These are phyloP conservation scores for Chascanopsetta lugubris DNA, from an alignment of 2,113 vertebrate species.

Conservation along the genomic window DNA sequence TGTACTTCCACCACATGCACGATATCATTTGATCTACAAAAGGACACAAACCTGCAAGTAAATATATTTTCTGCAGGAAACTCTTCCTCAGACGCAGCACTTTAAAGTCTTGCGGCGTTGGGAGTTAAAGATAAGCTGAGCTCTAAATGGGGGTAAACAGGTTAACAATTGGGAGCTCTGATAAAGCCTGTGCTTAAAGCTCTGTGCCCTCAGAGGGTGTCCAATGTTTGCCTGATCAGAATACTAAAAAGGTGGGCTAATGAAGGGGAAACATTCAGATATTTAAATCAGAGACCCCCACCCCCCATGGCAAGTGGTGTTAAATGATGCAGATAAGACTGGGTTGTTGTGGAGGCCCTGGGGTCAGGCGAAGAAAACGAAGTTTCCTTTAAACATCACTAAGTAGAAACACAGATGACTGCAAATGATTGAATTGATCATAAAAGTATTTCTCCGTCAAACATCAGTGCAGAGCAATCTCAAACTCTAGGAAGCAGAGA, in stretches of 20 bases:
- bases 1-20: too few relatives aligned
- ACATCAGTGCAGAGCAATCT: too few relatives aligned
- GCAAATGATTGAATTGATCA: too few relatives aligned
- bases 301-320: conserved; percentile 26
- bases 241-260: conserved; percentile 63
- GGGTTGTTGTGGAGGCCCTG: conserved; percentile 25
- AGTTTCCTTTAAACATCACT: not conserved
- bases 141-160: not conserved
- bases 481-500: too few relatives aligned
- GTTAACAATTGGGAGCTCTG: conserved; percentile 30
- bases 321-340: conserved; percentile 61
- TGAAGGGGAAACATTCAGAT: conserved; percentile 58
- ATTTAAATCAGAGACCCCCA: conserved; percentile 43
- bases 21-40: not conserved
- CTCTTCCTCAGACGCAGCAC: not conserved
- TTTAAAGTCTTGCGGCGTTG: conserved; percentile 3
- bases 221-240: conserved; percentile 65
- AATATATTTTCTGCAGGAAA: not conserved
- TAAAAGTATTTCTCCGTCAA: too few relatives aligned
- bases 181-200: conserved; percentile 42
- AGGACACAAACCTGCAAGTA: not conserved
- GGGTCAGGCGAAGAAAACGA: not conserved
- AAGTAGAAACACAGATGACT: conserved; percentile 13
- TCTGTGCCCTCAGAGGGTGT: conserved; percentile 38
- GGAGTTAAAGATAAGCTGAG: conserved; percentile 26